A percentile compares a stretch with the other conserved stretches of the same genome.
Evolutionary conservation across 2,888 invertebrate species (phyloP).

Genomic region (Tetragonisca angustula): DNA sequence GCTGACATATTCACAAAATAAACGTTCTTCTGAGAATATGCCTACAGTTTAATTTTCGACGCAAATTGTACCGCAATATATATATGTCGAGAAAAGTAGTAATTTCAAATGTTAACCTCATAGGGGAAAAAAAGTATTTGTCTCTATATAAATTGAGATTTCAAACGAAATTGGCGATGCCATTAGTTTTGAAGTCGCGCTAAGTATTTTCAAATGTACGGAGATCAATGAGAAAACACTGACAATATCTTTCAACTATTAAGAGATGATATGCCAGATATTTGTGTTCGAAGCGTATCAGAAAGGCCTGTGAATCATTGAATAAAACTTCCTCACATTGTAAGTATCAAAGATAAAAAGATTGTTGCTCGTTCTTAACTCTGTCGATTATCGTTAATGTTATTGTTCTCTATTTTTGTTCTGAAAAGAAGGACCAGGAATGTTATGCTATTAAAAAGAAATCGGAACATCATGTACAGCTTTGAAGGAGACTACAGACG

Average conservation of each 20-base stretch:
- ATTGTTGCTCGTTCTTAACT: neutral
- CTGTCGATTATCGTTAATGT: neutral
- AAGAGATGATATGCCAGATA: constrained; percentile 37
- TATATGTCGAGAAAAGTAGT: neutral
- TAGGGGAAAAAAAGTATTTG: constrained; percentile 3
- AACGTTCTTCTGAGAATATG: constrained; percentile 19
- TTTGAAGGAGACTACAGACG: constrained; percentile 96
- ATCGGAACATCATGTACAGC: constrained; percentile 85
- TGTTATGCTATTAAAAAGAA: constrained; percentile 38
- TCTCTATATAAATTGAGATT: constrained; percentile 31
- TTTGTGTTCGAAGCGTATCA: constrained; percentile 23
- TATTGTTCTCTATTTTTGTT: constrained; percentile 4
- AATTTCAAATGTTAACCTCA: constrained; percentile 42
- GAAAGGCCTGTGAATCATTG: neutral
- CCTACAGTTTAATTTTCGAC: constrained; percentile 1
- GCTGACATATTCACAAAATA: constrained; percentile 36
- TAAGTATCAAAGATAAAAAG: constrained; percentile 19
- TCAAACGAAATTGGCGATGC: constrained; percentile 18
- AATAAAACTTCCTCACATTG: neutral
- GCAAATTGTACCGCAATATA: constrained; percentile 4
- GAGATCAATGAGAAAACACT: neutral
- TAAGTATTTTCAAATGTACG: neutral
- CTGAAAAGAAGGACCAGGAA: constrained; percentile 29
- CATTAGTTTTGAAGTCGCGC: constrained; percentile 18
- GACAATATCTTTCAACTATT: neutral